Evolutionary conservation across 2,888 invertebrate genomes (phyloP), one percentile per base, ranked within the genome.

Genomic region (Pantelozetes paolii): DNA sequence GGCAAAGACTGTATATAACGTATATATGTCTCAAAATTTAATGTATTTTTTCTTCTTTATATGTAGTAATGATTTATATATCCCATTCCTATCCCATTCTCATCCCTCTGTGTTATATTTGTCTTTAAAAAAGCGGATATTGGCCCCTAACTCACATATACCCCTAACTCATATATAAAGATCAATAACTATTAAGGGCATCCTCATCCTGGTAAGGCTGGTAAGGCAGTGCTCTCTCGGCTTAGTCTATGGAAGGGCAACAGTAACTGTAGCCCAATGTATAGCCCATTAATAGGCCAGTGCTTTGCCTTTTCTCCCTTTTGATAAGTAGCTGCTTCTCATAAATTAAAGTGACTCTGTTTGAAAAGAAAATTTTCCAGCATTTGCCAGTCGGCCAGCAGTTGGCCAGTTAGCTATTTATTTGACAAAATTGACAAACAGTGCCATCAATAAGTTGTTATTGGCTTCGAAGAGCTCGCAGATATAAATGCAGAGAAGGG

Each of bases 81-180:
- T 69, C 40, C 69, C 40, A 48, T 69, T 48, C 69, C 28, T n/a
- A 23, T 69, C 69, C 6, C 67, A 20, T 30, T 20, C 32, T 30
- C 18, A 8, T 69, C 69, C 18, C 20, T 45, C n/a, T 26, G n/a
- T 40, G 48, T 69, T 42, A 69, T 69, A 69, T 69, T 69, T 69
- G 69, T 69, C 69, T 69, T 69, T 69, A 69, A 69, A 69, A 69
- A 69, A 69, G 69, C 69, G 69, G 69, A 69, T 69, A 64, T 74
- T 48, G 59, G 40, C 70, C 64, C 71, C 71, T 30, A 71, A 36
- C 36, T 9, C 9, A 9, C 9, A 36, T 36, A 36, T 5, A 5
- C 36, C 36, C 36, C 36, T 36, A 48, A 50, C 6, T 30, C 48
- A 50, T 71, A 50, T 45, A 71, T 71, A 50, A 71, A 48, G 71